phyloP scores from a whole-genome alignment of 2,113 vertebrate genomes.

The Dipodomys stephensi region DNA sequence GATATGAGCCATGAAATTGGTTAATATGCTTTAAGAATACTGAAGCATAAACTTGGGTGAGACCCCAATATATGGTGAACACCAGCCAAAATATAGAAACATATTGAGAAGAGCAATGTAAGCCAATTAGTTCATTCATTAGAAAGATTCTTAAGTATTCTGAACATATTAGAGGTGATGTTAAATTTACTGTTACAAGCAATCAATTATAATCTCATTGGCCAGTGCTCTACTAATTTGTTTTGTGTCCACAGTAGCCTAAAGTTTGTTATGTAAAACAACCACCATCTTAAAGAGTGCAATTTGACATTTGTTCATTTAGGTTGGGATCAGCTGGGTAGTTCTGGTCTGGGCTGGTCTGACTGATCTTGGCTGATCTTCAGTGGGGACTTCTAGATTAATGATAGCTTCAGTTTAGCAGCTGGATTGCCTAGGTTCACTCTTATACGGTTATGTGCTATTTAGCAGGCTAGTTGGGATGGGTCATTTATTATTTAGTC shows the following conservation, averaged over 20 bases:
- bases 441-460: neutral
- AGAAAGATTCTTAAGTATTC: neutral
- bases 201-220: neutral
- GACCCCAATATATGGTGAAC: too few relatives aligned
- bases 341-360: neutral
- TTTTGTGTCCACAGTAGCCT: neutral
- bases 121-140: neutral
- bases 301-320: neutral
- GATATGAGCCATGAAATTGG: neutral
- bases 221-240: neutral
- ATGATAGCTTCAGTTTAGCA: neutral
- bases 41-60: neutral
- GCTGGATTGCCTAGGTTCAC: too few relatives aligned
- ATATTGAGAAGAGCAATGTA: neutral
- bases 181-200: slow-evolving; percentile 1
- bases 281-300: neutral
- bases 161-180: neutral
- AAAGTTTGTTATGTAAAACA: neutral
- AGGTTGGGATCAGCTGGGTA: neutral
- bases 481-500: neutral
- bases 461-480: neutral
- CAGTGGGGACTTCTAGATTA: neutral
- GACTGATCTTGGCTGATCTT: neutral
- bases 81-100: neutral
- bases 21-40: neutral